Evolutionary conservation across 2,888 invertebrate species (phyloP), one percentile per base, ranked within the genome.

Genomic region (Elysia crispata): DNA sequence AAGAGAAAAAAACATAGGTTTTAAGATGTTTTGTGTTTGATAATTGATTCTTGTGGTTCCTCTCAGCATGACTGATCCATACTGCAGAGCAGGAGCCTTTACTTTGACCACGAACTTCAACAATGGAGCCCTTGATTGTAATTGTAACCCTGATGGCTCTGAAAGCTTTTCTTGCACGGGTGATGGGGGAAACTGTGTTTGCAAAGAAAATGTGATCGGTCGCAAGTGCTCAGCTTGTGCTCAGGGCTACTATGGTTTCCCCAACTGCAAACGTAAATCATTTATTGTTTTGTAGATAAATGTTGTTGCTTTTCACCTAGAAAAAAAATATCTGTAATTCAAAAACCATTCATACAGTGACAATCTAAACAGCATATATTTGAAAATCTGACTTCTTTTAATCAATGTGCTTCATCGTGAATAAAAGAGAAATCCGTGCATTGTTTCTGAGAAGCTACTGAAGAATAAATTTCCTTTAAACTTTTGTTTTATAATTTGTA

Each of bases 121-220:
- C 92, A 96, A 96, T 85, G 98, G 98, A 0, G 98, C 98, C 0
- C 91, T 97, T 64, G 94, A 95, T 0, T 99, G 99, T 88, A 94
- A 95, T 83, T 99, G 99, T 91, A 96, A 98, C 91, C 95, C 95
- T 87, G 95, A 95, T 81, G 98, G 99, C 0, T 96, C 98, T 0
- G 93, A 94, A 75, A 96, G 95, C 87, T 96, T 98, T 90, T 95
- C 96, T 87, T 99, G 99, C 91, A 95, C 96, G 83, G 94, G 95
- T 60, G 98, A 98, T 91, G 99, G 99, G 0, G 99, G 99, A 0
- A 98, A 99, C 92, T 99, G 99, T 91, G 95, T 95, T 5, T 99
- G 99, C 92, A 95, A 95, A 89, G 94, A 95, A 0, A 96, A 99
- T 91, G 96, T 99, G 0, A 98, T 99, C 85, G 99, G 99, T 0